Conservation (phyloP, 2,888 invertebrate species). For the Drosophila neoperkinsi region DNA sequence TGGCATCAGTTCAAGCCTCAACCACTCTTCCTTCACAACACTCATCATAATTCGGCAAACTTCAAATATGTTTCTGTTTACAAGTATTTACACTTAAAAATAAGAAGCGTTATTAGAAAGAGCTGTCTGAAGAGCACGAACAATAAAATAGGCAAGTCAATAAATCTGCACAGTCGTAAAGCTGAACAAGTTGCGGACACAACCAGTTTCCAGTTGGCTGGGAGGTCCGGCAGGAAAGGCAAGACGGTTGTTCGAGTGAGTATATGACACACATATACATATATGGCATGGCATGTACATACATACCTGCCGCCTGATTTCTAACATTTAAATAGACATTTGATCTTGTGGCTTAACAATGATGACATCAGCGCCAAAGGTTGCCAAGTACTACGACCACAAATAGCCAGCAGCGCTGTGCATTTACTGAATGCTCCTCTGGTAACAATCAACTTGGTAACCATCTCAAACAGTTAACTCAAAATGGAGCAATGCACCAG, state of each 20-base stretch:
- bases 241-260: neutral
- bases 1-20: neutral
- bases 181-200: conserved; percentile 57
- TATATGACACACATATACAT: neutral
- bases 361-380: conserved; percentile 36
- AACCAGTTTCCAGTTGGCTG: conserved; percentile 4
- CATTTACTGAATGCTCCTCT: conserved; percentile 31
- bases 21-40: neutral
- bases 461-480: conserved; percentile 34
- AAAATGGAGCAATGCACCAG: conserved; percentile 23
- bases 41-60: conserved; percentile 12
- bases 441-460: conserved; percentile 19
- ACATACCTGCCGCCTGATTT: conserved; percentile 46
- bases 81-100: conserved; percentile 2
- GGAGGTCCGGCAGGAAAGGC: conserved; percentile 1
- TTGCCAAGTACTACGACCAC: neutral
- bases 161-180: conserved; percentile 69
- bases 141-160: conserved; percentile 26
- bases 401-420: neutral
- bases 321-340: conserved; percentile 44
- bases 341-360: conserved; percentile 9
- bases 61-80: neutral
- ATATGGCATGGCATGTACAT: conserved; percentile 11
- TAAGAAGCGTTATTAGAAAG: neutral
- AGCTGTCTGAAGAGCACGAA: neutral